Percentiles rank a stretch among this genome's conserved stretches.
Evolutionary conservation across 1,140 invertebrate species (phyloP).

Genomic region (Lanistes nyassanus): DNA sequence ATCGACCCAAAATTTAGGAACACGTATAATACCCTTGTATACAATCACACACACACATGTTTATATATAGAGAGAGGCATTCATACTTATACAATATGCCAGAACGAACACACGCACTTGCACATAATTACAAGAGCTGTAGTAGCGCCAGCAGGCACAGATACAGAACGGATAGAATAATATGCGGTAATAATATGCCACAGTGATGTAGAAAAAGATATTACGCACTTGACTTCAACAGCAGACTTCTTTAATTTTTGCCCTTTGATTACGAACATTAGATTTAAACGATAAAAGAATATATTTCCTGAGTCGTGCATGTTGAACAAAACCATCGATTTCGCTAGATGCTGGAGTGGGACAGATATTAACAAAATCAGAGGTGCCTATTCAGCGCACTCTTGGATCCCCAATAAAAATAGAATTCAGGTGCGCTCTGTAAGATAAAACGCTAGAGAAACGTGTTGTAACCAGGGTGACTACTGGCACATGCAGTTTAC

Average conservation of each 20-base stretch:
- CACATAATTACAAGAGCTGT: slow-evolving; percentile 1
- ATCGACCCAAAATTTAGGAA: background rate
- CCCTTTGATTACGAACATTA: background rate
- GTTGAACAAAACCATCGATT: too few relatives aligned
- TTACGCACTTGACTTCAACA: background rate
- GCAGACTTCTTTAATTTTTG: background rate
- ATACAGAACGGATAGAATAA: background rate
- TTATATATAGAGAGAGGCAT: background rate
- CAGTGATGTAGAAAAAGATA: background rate
- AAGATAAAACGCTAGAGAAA: too few relatives aligned
- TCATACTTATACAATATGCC: background rate
- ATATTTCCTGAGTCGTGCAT: too few relatives aligned
- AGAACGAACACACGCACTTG: background rate
- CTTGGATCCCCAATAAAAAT: too few relatives aligned
- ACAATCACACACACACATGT: background rate
- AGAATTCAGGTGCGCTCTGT: too few relatives aligned
- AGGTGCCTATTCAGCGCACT: too few relatives aligned
- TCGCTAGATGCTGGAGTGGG: too few relatives aligned
- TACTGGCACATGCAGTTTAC: too few relatives aligned
- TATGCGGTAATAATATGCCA: background rate
- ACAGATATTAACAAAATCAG: too few relatives aligned
- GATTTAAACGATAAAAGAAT: background rate
- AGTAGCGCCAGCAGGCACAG: background rate
- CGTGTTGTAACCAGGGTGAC: too few relatives aligned
- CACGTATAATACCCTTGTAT: background rate